A percentile compares a stretch with the other conserved stretches of the same genome.
phyloP scores from a whole-genome alignment of 2,113 vertebrate genomes.

The Helogale parvula region DNA sequence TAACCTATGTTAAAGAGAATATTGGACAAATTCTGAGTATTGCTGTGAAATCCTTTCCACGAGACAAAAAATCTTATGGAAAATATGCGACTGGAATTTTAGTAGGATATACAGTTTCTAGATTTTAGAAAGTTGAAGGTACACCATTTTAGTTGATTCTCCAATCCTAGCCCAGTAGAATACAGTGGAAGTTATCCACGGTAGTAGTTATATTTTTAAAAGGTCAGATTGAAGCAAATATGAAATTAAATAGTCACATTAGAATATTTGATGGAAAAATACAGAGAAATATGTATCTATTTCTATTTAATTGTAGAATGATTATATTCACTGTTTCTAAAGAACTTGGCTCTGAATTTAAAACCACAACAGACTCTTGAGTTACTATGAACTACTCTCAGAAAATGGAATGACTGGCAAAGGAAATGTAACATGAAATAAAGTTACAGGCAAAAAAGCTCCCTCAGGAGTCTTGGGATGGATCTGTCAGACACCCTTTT shows the following conservation, averaged over 20 bases:
- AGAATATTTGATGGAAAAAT: conserved; percentile 33
- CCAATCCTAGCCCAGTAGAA: not conserved
- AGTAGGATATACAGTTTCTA: not conserved
- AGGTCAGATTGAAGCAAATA: not conserved
- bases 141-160: not conserved
- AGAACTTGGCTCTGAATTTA: not conserved
- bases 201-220: not conserved
- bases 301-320: not conserved
- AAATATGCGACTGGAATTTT: not conserved
- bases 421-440: not conserved
- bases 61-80: not conserved
- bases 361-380: not conserved
- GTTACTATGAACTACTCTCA: not conserved
- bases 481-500: not conserved
- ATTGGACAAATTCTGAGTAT: not conserved
- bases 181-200: not conserved
- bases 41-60: not conserved
- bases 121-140: not conserved
- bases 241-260: not conserved
- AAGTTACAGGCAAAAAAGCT: not conserved
- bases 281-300: not conserved
- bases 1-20: not conserved
- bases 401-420: not conserved
- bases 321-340: not conserved
- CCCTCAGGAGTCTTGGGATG: not conserved